Percentiles rank a stretch among this genome's conserved stretches.
Evolutionary conservation across 1,140 invertebrate genomes (phyloP).

Genomic region (Rhizoglyphus robini): DNA sequence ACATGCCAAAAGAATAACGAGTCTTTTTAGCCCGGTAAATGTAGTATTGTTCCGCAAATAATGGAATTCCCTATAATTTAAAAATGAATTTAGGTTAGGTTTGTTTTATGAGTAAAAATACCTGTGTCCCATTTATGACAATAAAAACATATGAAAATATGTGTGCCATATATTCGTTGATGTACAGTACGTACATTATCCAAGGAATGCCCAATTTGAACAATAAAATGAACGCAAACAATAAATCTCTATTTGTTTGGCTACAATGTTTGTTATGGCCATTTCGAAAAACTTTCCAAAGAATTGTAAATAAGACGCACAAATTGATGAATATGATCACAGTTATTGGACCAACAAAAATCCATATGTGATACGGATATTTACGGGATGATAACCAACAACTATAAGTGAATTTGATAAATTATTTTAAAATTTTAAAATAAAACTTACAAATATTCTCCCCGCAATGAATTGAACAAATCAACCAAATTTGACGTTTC

Average conservation of each 20-base stretch:
- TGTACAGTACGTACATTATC: not conserved
- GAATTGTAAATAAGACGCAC: not conserved
- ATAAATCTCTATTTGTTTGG: too few relatives aligned
- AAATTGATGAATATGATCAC: not conserved
- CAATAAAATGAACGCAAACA: not conserved
- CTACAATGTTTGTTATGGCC: too few relatives aligned
- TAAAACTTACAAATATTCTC: slow-evolving; percentile 17
- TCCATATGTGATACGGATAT: slow-evolving; percentile 16
- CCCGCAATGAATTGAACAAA: not conserved
- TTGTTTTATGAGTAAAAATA: not conserved
- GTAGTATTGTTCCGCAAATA: not conserved
- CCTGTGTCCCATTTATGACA: not conserved
- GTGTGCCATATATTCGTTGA: not conserved
- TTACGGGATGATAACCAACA: slow-evolving; percentile 4
- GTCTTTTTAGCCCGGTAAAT: too few relatives aligned
- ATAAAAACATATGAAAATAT: slow-evolving; percentile 1
- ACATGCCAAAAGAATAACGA: too few relatives aligned
- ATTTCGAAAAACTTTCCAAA: not conserved
- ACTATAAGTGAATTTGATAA: not conserved
- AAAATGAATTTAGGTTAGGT: not conserved
- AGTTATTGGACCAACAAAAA: slow-evolving; percentile 2
- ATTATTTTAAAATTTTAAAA: not conserved
- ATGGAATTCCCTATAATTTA: not conserved
- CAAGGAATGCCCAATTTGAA: not conserved
- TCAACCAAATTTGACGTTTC: not conserved